Percentiles rank a stretch among this genome's conserved stretches.
phyloP scores from a whole-genome alignment of 2,113 vertebrate species.

The Callorhinus ursinus region DNA sequence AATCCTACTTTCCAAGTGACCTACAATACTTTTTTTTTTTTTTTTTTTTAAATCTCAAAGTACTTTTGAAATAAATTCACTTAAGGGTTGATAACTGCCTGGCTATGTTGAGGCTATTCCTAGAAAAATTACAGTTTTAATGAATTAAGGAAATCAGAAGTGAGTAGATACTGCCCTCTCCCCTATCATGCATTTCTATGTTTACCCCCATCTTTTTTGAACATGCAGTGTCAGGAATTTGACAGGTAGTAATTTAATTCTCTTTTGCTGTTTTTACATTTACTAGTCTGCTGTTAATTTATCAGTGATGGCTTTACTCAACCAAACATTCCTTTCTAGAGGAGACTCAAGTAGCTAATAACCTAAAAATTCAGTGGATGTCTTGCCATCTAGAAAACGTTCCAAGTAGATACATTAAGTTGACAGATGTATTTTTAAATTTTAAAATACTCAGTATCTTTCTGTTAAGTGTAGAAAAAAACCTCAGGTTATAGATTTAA shows the following conservation, averaged over 20 bases:
- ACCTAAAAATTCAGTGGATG: background rate
- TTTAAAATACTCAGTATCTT: background rate
- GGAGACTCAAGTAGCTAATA: background rate
- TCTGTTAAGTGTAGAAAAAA: background rate
- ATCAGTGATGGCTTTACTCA: background rate
- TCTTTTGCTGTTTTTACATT: conserved; percentile 32
- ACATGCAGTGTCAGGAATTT: background rate
- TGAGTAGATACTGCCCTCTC: background rate
- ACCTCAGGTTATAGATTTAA: background rate
- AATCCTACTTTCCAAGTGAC: background rate
- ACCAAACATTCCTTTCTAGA: background rate
- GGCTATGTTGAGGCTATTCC: background rate
- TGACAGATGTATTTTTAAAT: background rate
- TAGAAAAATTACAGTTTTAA: conserved; percentile 2
- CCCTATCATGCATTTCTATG: background rate
- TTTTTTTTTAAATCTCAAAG: background rate
- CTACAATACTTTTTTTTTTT: background rate
- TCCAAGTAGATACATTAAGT: background rate
- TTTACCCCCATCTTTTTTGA: background rate
- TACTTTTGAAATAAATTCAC: background rate
- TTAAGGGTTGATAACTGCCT: background rate
- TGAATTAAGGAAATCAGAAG: conserved; percentile 25
- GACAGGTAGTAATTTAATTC: background rate
- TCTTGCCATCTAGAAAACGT: background rate
- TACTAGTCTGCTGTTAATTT: background rate